Evolutionary conservation across 2,113 vertebrate genomes (phyloP), one percentile per base, ranked within the genome.

Genomic region (Solea senegalensis): DNA sequence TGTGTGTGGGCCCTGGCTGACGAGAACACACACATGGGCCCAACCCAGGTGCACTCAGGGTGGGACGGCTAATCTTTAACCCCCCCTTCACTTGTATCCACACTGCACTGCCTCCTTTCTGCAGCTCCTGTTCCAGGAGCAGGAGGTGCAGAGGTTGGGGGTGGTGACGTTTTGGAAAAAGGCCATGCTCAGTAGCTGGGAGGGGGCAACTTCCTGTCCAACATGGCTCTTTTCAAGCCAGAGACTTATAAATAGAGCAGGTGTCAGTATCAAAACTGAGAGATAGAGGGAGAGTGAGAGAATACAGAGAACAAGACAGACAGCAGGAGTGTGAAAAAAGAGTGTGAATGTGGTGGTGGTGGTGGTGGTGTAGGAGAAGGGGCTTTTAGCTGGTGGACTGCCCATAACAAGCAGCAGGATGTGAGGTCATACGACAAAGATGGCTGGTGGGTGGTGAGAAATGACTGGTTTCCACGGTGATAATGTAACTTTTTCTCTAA

Each of bases 361-460:
- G 83, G 45, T 80, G 72, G 71, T 69, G 72, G 71, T 69, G 65
- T 72, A 77, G 74, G 69, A 82, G 74, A 83, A 82, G 86, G 86
- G 83, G 77, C 70, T 87, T 90, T 87, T 72, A 82, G 80, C 71
- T 89, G 86, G 87, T 90, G 85, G 78, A 71, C 85, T 76, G 73
- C 82, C 86, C 72, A 79, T 86, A 84, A 88, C 72, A 86, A 86
- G 83, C 87, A 80, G 72, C 81, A 88, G 88, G 85, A 91, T 88
- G 79, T 89, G 90, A 91, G 86, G 89, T 87, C 90, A 92, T 80
- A 86, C 68, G 81, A 90, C 88, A 90, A 88, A 90, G 81, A 90
- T 84, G 84, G 85, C 72, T 85, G 80, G 87, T 88, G 81, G 86
- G 87, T 34, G 85, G 84, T 87, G 88, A 83, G 89, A 90, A 86